Evolutionary conservation across 2,113 vertebrate genomes (phyloP).

Genomic region (Sapayoa aenigma): DNA sequence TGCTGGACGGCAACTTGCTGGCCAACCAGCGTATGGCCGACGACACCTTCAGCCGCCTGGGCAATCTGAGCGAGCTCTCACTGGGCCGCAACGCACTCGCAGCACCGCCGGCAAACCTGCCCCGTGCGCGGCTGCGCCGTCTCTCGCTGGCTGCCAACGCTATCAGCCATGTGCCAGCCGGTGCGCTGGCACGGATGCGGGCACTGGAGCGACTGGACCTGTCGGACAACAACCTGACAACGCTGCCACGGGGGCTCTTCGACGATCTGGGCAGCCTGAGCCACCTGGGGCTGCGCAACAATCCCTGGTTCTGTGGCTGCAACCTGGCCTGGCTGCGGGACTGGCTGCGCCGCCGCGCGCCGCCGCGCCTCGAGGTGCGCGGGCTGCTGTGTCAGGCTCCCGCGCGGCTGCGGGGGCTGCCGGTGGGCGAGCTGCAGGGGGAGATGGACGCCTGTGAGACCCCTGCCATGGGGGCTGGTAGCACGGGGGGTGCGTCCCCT

Average conservation of each 20-base stretch:
- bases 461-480: no score
- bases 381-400: conserved; percentile 90
- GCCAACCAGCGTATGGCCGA: conserved; percentile 94
- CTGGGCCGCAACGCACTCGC: conserved; percentile 90
- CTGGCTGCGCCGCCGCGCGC: conserved; percentile 85
- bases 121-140: conserved; percentile 82
- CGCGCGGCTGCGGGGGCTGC: conserved; percentile 85
- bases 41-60: conserved; percentile 90
- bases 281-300: conserved; percentile 87
- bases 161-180: conserved; percentile 87
- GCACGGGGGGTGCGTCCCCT: no score
- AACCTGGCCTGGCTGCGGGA: conserved; percentile 90
- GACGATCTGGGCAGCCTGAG: conserved; percentile 86
- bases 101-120: conserved; percentile 86
- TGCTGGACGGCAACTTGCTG: conserved; percentile 92
- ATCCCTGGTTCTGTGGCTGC: conserved; percentile 96
- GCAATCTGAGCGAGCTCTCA: conserved; percentile 90
- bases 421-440: conserved; percentile 82
- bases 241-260: conserved; percentile 87
- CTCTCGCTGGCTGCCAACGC: conserved; percentile 91
- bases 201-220: conserved; percentile 85
- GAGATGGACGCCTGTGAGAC: conserved; percentile 96
- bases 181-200: conserved; percentile 84
- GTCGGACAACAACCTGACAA: conserved; percentile 93
- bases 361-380: conserved; percentile 81